Base-by-base conservation (phyloP, 1,140 invertebrate species). In the Ceratosolen fusciceps region DNA sequence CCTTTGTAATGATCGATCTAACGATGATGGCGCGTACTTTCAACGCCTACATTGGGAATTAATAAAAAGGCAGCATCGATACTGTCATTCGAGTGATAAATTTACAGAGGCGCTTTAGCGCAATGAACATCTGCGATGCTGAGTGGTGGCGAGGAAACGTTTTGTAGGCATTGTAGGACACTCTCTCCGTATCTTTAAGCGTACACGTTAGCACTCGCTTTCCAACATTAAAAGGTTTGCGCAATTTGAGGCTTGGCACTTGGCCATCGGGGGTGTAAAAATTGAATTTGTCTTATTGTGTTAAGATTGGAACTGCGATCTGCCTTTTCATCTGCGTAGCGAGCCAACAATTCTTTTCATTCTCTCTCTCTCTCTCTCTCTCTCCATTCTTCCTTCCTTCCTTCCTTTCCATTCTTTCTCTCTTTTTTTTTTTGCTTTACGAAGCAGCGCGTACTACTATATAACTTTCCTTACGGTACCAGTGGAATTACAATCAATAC, bases 261-360 rank as follows among this genome's bases (percentile, higher is more conserved):
- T 34, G 29, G 58, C 58, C 58, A 62, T 34, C 19, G 16, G 29
- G 58, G 29, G 58, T 62, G 58, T n/a, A 34, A 62, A 62, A 16
- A 62, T 62, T 29, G 58, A 62, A 62, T 62, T 62, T 62, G 58
- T 62, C 58, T 62, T 62, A 62, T 62, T 62, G 29, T 34, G 16
- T 62, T 62, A 62, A 34, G 58, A 34, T 62, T 62, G 10, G 1
- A 62, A 34, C 58, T 34, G 29, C 12, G 29, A 62, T 62, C 58
- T 62, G 4, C 29, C 29, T 62, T 62, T 62, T 34, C 34, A 62
- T 62, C 58, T 62, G 2, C 12, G 16, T 8, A 7, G 24, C 3
- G 54, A 24, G 54, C 26, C 29, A 34, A 34, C 29, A 62, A 0
- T 62, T 62, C 21, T 62, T 62, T 62, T 14, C 3, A 60, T 3